Conservation (phyloP, 2,113 vertebrate species). For the Athene cunicularia region DNA sequence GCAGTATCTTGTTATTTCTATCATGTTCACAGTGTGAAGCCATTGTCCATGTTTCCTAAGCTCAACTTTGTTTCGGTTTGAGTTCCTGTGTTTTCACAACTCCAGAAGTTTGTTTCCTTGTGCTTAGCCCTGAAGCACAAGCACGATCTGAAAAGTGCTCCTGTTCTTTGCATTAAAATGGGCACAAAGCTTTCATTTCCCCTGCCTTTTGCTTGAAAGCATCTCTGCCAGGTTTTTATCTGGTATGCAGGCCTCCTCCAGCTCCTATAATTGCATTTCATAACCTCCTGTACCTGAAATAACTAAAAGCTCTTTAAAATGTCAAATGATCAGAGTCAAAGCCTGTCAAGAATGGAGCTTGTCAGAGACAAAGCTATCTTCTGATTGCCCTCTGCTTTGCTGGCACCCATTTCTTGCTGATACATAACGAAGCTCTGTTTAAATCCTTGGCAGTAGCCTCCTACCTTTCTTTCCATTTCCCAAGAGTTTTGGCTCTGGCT, state of each 20-base stretch:
- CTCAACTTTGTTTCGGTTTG: neutral
- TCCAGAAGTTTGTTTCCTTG: neutral
- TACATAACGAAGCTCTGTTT: neutral
- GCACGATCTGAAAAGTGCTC: neutral
- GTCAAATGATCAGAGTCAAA: constrained; percentile 33
- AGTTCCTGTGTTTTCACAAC: neutral
- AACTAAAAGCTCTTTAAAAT: constrained; percentile 50
- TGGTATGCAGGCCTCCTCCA: neutral
- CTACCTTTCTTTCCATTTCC: neutral
- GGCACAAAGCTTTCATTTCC: neutral
- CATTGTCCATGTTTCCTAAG: neutral
- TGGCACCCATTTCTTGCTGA: constrained; percentile 13
- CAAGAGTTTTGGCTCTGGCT: neutral
- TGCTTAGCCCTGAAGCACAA: neutral
- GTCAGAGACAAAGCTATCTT: constrained; percentile 36
- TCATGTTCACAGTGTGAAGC: neutral
- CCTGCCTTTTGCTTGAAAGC: neutral
- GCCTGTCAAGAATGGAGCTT: constrained; percentile 12
- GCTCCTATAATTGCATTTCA: constrained; percentile 6
- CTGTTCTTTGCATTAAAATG: neutral
- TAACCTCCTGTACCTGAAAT: constrained; percentile 8
- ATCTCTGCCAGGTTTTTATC: neutral
- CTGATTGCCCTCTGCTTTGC: neutral
- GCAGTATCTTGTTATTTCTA: neutral
- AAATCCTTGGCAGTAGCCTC: neutral